These are phyloP conservation scores for Macropis europaea DNA, from an alignment of 2,888 invertebrate genomes.

Conservation along the genomic window DNA sequence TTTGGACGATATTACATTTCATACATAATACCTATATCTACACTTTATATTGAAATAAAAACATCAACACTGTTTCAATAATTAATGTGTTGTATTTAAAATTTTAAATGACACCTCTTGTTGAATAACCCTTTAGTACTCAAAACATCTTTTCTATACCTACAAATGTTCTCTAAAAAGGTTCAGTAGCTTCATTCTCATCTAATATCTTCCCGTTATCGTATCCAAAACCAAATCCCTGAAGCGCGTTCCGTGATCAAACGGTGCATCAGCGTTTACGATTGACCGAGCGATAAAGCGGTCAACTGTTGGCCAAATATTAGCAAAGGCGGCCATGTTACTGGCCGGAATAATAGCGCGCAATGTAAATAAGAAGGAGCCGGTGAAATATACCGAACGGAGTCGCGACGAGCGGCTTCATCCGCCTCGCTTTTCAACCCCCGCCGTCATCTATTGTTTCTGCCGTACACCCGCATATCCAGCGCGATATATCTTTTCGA, in stretches of 20 bases:
- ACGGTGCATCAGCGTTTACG: background rate
- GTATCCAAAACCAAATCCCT: background rate
- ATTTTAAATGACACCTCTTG: no score
- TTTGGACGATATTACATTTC: no score
- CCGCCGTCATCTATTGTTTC: constrained; percentile 76
- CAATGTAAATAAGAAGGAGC: constrained; percentile 46
- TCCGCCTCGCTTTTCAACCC: constrained; percentile 57
- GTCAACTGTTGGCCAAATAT: constrained; percentile 21
- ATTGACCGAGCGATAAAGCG: background rate
- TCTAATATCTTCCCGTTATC: background rate
- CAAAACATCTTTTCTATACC: no score
- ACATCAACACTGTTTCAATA: no score
- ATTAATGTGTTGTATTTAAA: no score
- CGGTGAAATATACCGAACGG: background rate
- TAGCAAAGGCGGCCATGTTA: constrained; percentile 24
- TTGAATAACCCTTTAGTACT: no score
- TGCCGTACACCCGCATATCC: constrained; percentile 78
- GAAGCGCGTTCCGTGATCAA: background rate
- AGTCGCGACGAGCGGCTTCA: constrained; percentile 32
- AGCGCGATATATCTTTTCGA: constrained; percentile 77
- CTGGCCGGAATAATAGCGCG: constrained; percentile 28
- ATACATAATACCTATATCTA: no score
- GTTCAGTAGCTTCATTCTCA: no score
- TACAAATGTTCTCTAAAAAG: no score
- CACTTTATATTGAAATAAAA: no score